Base-by-base conservation (phyloP, 2,797 vertebrate species). In the Avahi laniger region DNA sequence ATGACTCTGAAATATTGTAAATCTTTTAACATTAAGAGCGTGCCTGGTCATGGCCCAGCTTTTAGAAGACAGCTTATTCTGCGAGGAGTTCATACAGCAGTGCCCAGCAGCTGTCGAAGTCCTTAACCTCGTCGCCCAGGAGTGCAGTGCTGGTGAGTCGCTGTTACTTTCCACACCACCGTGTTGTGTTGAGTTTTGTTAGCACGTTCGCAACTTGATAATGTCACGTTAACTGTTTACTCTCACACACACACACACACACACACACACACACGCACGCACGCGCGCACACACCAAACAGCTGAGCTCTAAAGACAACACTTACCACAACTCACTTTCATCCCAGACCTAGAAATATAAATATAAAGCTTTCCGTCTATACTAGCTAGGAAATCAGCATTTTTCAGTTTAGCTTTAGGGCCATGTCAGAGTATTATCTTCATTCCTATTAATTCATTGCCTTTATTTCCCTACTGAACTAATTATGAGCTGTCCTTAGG, bases 21-120 rank as follows among this genome's bases (percentile, higher is more conserved):
- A 97, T 20, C 1, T 97, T 98, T 98, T 97, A 95, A 96, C 79
- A 28, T 98, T 96, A 96, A 99, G 99, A 98, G 99, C 99, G 69
- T 99, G 99, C 97, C 98, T 99, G 98, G 99, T 99, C 98, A 99
- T 99, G 99, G 99, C 99, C 89, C 99, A 99, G 98, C 99, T 99
- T 87, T 98, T 99, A 97, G 99, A 99, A 98, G 99, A 99, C 98
- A 99, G 99, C 98, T 99, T 99, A 15, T 99, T 99, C 98, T 99
- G 99, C 99, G 99, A 99, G 98, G 99, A 99, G 98, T 99, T 99
- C 98, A 99, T 99, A 98, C 99, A 99, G 97, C 99, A 99, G 97
- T 99, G 99, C 97, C 99, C 99, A 70, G 99, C 99, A 88, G 99
- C 99, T 79, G 99, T 99, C 65, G 99, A 99, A 97, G 99, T 99